Evolutionary conservation across 1,140 invertebrate genomes (phyloP).

Genomic region (Leptinotarsa undecemlineata): DNA sequence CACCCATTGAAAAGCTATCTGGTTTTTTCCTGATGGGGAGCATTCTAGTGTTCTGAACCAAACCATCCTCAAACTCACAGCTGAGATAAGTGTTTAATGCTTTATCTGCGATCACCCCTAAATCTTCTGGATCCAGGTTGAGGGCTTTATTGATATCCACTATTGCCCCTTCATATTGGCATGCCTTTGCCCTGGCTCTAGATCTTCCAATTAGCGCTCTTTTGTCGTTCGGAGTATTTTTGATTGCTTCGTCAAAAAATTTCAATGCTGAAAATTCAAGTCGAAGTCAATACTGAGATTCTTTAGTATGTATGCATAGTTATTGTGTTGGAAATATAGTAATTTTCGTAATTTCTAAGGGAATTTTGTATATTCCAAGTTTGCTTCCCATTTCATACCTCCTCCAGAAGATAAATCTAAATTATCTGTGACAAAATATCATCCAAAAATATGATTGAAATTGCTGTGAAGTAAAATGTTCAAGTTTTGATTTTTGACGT

Average conservation of each 20-base stretch:
- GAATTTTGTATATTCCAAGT: no score
- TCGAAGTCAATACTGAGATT: neutral
- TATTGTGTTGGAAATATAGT: no score
- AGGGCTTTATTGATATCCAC: conserved; percentile 59
- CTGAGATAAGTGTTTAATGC: conserved; percentile 60
- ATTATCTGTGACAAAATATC: no score
- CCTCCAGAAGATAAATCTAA: no score
- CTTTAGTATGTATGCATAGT: neutral
- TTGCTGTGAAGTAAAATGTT: no score
- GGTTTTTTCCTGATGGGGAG: conserved; percentile 57
- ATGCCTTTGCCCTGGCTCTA: conserved; percentile 57
- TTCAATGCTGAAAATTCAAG: conserved; percentile 33
- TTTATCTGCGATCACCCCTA: conserved; percentile 58
- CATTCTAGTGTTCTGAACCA: conserved; percentile 59
- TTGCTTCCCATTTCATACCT: no score
- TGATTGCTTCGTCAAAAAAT: conserved; percentile 58
- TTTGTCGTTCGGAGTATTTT: conserved; percentile 57
- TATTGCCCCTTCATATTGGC: conserved; percentile 58
- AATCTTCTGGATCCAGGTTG: conserved; percentile 55
- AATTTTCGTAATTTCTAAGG: neutral
- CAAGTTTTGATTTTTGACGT: no score
- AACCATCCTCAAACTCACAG: conserved; percentile 61
- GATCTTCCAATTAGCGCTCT: conserved; percentile 58
- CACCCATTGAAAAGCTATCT: conserved; percentile 60
- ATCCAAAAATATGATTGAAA: no score